Evolutionary conservation across 2,797 vertebrate species (phyloP), one percentile per base, ranked within the genome.

Genomic region (Sardinella longiceps): DNA sequence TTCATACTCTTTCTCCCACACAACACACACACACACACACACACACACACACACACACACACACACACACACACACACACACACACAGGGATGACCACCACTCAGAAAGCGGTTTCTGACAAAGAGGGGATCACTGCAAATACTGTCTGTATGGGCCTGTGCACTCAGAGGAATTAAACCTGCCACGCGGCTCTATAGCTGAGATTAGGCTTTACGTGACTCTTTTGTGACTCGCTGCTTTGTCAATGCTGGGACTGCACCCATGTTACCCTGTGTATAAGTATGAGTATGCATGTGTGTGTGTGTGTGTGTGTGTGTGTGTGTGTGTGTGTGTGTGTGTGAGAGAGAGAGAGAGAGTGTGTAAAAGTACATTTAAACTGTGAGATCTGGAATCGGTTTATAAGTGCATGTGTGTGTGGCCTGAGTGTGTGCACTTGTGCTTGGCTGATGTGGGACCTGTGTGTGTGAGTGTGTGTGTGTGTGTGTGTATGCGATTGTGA

Each of bases 71-170:
- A 80, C 20, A 14, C 28, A 70, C 6, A 51, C 6, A 9, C 30
- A 83, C 30, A 43, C 30, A 56, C 23, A 70, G 25, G 53, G 6
- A 80, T 43, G 58, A 58, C 63, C 80, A 43, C 4, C 80, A 43
- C 4, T 50, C 39, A 23, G 20, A 3, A 30, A 10, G 18, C n/a
- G 45, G 33, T 23, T 45, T 43, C n/a, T 87, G 85, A 89, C 85
- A 92, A 85, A 89, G 90, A 90, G 15, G 66, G 66, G 66, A 74
- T 74, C 30, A 74, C 66, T 87, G 33, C 80, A 86, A 1, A 81
- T 77, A 83, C 85, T 85, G 60, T 4, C 81, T 84, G 81, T 46
- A 82, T 82, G 18, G 30, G 50, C 45, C 81, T 23, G 3, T 81
- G 66, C 66, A 74, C 66, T 74, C 66, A 39, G 33, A 74, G 66